Conservation (phyloP, 2,113 vertebrate species). For the Tor tambroides region DNA sequence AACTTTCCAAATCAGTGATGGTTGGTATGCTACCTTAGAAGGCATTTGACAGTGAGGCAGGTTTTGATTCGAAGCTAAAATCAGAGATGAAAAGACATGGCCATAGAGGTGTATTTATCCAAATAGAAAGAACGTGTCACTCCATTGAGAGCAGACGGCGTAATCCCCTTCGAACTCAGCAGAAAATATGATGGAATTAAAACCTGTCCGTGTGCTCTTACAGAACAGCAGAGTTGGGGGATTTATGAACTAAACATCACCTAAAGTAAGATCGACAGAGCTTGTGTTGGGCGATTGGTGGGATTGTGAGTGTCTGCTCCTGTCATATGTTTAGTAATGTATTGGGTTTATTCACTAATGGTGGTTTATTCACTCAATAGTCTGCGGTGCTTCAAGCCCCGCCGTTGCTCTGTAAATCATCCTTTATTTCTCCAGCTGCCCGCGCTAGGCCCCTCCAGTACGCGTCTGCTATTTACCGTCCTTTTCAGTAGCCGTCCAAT, state of each 20-base stretch:
- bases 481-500: constrained; percentile 49
- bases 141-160: neutral
- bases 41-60: neutral
- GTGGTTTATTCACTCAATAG: constrained; percentile 56
- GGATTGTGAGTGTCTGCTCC: neutral
- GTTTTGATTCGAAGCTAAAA: neutral
- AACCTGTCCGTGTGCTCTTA: neutral
- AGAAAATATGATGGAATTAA: constrained; percentile 35
- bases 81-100: neutral
- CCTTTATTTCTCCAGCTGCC: constrained; percentile 51
- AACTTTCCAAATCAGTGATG: neutral
- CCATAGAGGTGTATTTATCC: neutral
- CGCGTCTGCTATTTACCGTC: constrained; percentile 52
- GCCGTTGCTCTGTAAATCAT: constrained; percentile 53
- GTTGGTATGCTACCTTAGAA: neutral
- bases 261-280: neutral
- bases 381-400: constrained; percentile 32
- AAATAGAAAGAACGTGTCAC: constrained; percentile 11
- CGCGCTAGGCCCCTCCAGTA: constrained; percentile 21
- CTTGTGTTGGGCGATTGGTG: neutral
- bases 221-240: neutral
- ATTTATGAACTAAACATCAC: constrained; percentile 34
- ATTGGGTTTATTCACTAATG: constrained; percentile 30
- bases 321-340: constrained; percentile 31
- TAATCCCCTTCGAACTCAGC: constrained; percentile 9